Evolutionary conservation across 2,888 invertebrate species (phyloP).

Genomic region (Gasteruption jaculator): DNA sequence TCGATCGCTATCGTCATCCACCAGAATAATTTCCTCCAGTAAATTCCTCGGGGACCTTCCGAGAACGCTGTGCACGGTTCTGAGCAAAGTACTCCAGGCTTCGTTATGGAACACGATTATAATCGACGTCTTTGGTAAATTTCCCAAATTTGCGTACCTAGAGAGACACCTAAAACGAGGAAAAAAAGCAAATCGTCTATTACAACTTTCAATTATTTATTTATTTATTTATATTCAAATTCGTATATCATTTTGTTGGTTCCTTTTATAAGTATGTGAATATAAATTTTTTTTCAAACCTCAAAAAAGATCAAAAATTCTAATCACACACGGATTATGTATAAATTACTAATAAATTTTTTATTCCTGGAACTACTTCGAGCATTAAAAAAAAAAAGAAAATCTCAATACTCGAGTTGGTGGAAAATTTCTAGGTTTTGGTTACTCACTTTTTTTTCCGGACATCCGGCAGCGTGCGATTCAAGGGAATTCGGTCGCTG

Average conservation of each 20-base stretch:
- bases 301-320: no score
- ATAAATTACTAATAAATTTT: not conserved
- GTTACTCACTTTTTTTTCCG: conserved; percentile 69
- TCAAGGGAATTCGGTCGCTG: conserved; percentile 82
- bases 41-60: conserved; percentile 76
- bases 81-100: conserved; percentile 93
- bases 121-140: conserved; percentile 81
- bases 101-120: conserved; percentile 99
- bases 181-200: not conserved
- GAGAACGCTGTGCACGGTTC: conserved; percentile 93
- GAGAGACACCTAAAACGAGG: conserved; percentile 58
- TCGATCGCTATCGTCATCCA: conserved; percentile 86
- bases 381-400: not conserved
- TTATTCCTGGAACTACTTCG: not conserved
- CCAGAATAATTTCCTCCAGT: conserved; percentile 79
- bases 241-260: not conserved
- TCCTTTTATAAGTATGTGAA: no score
- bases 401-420: not conserved
- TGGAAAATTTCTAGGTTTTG: not conserved
- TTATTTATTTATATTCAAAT: not conserved
- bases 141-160: conserved; percentile 56
- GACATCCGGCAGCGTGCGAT: conserved; percentile 79
- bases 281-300: no score
- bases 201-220: conserved; percentile 3
- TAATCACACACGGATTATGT: no score